Percentiles rank a stretch among this genome's conserved stretches.
Conservation (phyloP, 2,797 vertebrate species). For the Ibycter americanus region DNA sequence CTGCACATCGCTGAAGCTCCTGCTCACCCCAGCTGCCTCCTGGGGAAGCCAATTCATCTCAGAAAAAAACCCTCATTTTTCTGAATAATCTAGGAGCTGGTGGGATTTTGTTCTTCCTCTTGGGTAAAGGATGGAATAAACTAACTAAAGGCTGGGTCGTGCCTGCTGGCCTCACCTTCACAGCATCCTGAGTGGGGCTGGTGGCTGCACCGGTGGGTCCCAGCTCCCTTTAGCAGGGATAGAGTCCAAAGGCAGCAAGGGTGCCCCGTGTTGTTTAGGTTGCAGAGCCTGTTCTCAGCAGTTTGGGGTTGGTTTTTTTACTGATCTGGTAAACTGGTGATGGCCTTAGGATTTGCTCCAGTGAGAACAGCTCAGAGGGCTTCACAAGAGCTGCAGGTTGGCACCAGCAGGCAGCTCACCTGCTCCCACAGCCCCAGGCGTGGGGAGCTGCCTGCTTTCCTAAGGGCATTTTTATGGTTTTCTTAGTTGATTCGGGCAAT, state of each 20-base stretch:
- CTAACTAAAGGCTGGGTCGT: fast-evolving
- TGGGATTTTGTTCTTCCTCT: not conserved
- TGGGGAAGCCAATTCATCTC: not conserved
- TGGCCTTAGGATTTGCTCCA: not conserved
- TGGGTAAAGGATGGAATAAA: not conserved
- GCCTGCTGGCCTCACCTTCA: fast-evolving
- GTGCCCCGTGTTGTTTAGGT: not conserved
- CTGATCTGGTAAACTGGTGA: not conserved
- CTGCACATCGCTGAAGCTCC: fast-evolving
- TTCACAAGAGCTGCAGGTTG: not conserved
- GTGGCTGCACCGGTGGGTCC: not conserved
- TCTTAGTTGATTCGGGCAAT: not conserved
- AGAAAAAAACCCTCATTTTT: not conserved
- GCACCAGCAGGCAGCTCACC: not conserved
- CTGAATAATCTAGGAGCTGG: not conserved
- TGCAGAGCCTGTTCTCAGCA: not conserved
- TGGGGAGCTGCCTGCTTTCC: not conserved
- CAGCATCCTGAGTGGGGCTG: fast-evolving
- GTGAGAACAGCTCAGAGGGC: not conserved
- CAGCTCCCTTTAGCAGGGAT: not conserved
- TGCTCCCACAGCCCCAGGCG: fast-evolving
- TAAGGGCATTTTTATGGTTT: not conserved
- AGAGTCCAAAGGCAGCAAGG: fast-evolving
- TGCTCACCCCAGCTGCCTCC: not conserved
- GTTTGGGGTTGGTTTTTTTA: not conserved